These are phyloP conservation scores for Arge pagana DNA, from an alignment of 2,888 invertebrate species.

Conservation along the genomic window DNA sequence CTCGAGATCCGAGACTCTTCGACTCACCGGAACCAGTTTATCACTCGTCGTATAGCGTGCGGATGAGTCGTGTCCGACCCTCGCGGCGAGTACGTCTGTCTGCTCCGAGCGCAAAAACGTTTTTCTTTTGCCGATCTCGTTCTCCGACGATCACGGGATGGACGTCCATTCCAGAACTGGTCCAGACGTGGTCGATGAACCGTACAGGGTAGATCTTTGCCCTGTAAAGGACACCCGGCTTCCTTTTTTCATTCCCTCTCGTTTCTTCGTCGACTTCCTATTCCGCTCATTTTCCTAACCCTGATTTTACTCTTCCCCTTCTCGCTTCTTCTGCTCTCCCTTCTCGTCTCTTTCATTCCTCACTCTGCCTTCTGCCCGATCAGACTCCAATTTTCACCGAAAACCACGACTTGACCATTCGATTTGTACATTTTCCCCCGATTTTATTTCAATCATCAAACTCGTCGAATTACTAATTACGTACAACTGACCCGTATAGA, in stretches of 20 bases:
- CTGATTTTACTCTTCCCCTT: neutral
- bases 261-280: neutral
- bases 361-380: too few species aligned
- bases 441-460: too few species aligned
- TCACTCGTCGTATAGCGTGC: conserved; percentile 4
- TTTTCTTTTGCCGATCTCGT: conserved; percentile 1
- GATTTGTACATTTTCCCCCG: too few species aligned
- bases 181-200: conserved; percentile 25
- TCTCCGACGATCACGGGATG: conserved; percentile 10
- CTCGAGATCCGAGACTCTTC: too few species aligned
- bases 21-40: conserved; percentile 12
- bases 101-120: conserved; percentile 6
- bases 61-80: neutral
- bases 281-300: neutral
- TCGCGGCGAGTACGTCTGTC: conserved; percentile 4
- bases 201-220: conserved; percentile 13
- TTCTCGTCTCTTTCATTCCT: neutral
- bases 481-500: too few species aligned
- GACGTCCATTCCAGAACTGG: conserved; percentile 21
- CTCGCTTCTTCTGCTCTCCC: neutral
- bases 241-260: neutral
- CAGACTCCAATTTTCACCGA: too few species aligned
- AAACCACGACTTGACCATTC: too few species aligned
- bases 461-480: too few species aligned
- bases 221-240: neutral